Evolutionary conservation across 2,888 invertebrate genomes (phyloP).

Genomic region (Drosophila vallismaia): DNA sequence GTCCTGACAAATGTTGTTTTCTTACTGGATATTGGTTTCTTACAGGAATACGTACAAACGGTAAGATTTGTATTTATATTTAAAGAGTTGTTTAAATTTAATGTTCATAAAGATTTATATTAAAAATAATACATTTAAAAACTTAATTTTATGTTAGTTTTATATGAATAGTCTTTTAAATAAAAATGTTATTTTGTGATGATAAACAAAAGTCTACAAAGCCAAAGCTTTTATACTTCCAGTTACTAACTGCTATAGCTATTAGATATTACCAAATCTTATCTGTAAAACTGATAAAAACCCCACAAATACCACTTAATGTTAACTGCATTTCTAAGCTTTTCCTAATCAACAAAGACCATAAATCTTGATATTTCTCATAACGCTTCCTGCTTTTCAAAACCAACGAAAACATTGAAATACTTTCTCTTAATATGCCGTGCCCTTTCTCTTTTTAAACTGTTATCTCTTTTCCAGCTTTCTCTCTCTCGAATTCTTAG

Average conservation of each 20-base stretch:
- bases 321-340: constrained; percentile 24
- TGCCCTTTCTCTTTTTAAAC: not conserved
- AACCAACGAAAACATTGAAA: constrained; percentile 10
- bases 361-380: constrained; percentile 4
- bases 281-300: constrained; percentile 38
- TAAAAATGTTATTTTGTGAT: no score
- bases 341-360: constrained; percentile 27
- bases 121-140: no score
- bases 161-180: no score
- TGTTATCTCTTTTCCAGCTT: not conserved
- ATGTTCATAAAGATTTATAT: no score
- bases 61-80: no score
- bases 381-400: not conserved
- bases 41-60: not conserved
- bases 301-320: constrained; percentile 8
- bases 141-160: no score
- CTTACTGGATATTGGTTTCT: not conserved
- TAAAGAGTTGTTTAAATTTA: no score
- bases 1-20: not conserved
- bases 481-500: constrained; percentile 5
- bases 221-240: not conserved
- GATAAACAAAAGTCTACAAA: not conserved
- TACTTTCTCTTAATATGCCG: constrained; percentile 2
- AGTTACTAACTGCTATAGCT: not conserved
- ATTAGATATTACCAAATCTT: constrained; percentile 36